Base-by-base conservation (phyloP, 2,888 invertebrate genomes). In the Brachyptera putata region DNA sequence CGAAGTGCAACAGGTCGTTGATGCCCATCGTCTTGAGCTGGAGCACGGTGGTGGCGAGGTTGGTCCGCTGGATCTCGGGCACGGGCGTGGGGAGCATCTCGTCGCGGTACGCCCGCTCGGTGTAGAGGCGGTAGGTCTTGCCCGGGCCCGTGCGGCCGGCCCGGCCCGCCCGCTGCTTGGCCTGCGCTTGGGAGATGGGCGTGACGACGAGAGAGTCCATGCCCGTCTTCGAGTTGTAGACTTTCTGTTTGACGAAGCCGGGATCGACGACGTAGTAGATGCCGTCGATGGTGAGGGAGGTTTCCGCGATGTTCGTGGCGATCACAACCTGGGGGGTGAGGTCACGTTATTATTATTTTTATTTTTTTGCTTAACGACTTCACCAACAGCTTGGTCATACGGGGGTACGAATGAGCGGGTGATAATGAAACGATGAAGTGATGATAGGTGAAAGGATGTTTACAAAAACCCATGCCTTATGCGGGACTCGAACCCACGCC, bases 191-290 rank as follows among this genome's bases (percentile, higher is more conserved):
- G 46, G 96, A 96, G 69, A 99, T 99, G 0, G 99, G 99, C 0
- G 98, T 98, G 0, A 99, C 99, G 16, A 98, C 96, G 65, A 99
- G 79, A 56, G 97, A 95, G 72, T 99, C 99, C 97, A 99, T 99
- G 16, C 99, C 94, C 1, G 94, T 95, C 75, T 94, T 95, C 0
- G 94, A 92, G 76, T 96, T 97, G 72, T 97, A 97, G 1, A 97
- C 96, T 74, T 99, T 99, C 75, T 99, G 99, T 73, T 99, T 99
- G 0, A 99, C 98, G 75, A 99, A 99, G 0, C 99, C 99, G 0
- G 99, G 99, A 78, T 99, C 99, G 0, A 99, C 97, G 1, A 99
- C 99, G 73, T 99, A 99, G 74, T 91, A 98, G 64, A 99, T 98
- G 0, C 99, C 99, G 73, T 99, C 98, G 59, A 99, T 99, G 0